Percentiles rank a stretch among this genome's conserved stretches.
phyloP scores from a whole-genome alignment of 2,797 vertebrate species.

The Cynopterus sphinx region DNA sequence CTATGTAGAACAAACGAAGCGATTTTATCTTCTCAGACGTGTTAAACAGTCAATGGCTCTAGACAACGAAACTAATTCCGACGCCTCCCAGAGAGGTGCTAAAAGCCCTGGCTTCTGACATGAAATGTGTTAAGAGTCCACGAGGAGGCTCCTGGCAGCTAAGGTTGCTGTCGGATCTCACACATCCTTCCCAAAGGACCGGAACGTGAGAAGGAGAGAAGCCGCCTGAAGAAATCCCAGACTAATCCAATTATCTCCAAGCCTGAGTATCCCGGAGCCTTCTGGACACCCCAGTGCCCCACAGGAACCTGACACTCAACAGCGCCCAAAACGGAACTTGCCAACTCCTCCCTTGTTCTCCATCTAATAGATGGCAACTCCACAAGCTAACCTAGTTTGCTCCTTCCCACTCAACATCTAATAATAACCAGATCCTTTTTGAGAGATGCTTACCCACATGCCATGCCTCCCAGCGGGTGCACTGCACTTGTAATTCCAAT shows the following conservation, averaged over 20 bases:
- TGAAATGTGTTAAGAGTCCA: background rate
- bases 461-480: background rate
- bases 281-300: background rate
- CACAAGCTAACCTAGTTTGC: background rate
- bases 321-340: background rate
- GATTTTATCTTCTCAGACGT: conserved; percentile 26
- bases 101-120: background rate
- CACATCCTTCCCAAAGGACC: background rate
- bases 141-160: background rate
- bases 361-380: background rate
- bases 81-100: background rate
- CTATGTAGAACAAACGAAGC: background rate
- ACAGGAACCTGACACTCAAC: background rate
- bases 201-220: background rate
- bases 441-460: background rate
- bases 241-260: background rate
- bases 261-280: background rate
- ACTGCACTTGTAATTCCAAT: background rate
- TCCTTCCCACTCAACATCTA: conserved; percentile 48
- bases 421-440: conserved; percentile 40
- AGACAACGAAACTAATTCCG: background rate
- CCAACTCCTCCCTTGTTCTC: background rate
- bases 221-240: background rate
- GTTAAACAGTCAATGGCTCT: background rate
- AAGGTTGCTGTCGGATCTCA: background rate